Evolutionary conservation across 2,888 invertebrate genomes (phyloP).

Genomic region (Corythucha ciliata): DNA sequence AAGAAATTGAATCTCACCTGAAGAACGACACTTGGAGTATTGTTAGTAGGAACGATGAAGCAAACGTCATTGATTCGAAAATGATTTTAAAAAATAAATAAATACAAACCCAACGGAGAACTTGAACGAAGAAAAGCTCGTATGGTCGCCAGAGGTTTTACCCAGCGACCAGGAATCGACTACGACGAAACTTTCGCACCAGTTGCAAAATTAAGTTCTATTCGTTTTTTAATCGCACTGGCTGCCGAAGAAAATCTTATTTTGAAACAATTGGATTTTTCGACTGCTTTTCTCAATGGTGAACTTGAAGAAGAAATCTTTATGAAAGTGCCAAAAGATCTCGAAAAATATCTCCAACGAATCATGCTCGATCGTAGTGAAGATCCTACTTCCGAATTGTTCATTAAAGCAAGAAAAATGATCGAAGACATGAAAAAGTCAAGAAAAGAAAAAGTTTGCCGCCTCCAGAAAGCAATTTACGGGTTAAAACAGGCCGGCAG

Average conservation of each 20-base stretch:
- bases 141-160: slow-evolving; percentile 12
- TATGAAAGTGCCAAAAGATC: slow-evolving; percentile 18
- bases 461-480: slow-evolving; percentile 21
- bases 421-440: slow-evolving; percentile 13
- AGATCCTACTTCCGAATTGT: neutral
- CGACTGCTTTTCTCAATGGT: slow-evolving; percentile 24
- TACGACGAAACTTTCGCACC: slow-evolving; percentile 13
- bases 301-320: slow-evolving; percentile 16
- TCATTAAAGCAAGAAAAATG: slow-evolving; percentile 11
- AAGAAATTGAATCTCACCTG: slow-evolving; percentile 11
- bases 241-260: slow-evolving; percentile 18
- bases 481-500: slow-evolving; percentile 16
- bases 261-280: slow-evolving; percentile 20
- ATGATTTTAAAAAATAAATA: slow-evolving; percentile 14
- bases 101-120: slow-evolving; percentile 12
- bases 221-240: slow-evolving; percentile 17
- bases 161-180: slow-evolving; percentile 13
- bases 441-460: slow-evolving; percentile 8
- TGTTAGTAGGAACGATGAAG: neutral
- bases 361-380: slow-evolving; percentile 15
- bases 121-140: slow-evolving; percentile 8
- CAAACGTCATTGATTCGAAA: slow-evolving; percentile 13
- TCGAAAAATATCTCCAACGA: slow-evolving; percentile 15
- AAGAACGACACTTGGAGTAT: slow-evolving; percentile 19
- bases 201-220: slow-evolving; percentile 14